These are phyloP conservation scores for Rhodophaea formosa DNA, from an alignment of 2,888 invertebrate genomes.

Conservation along the genomic window DNA sequence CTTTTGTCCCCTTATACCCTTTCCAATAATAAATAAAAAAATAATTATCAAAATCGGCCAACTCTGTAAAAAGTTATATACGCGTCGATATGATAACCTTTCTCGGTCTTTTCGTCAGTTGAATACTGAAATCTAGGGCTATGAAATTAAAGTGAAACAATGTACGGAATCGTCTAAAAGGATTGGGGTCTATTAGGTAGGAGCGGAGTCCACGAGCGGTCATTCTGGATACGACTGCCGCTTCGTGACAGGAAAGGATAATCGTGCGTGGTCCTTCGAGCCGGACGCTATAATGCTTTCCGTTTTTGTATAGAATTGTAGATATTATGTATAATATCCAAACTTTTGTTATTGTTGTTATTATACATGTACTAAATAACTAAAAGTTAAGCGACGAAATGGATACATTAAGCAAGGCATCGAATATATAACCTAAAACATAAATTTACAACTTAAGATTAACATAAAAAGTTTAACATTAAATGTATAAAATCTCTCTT, in stretches of 20 bases:
- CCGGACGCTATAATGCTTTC: constrained; percentile 18
- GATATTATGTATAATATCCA: not conserved
- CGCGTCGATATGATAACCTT: no score
- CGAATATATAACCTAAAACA: no score
- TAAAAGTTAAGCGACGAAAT: not conserved
- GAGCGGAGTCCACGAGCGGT: constrained; percentile 24
- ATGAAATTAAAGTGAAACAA: constrained; percentile 13
- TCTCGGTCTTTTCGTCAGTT: no score
- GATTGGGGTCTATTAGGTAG: constrained; percentile 15
- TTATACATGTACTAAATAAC: not conserved
- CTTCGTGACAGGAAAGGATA: constrained; percentile 28
- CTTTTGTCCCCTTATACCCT: no score
- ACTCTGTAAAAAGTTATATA: no score
- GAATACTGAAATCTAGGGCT: no score
- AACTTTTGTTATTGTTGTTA: not conserved
- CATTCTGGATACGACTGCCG: constrained; percentile 23
- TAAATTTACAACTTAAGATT: no score
- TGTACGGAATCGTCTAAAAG: constrained; percentile 9
- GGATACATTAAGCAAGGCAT: no score
- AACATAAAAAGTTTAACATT: no score
- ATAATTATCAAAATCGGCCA: no score
- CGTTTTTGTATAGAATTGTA: constrained; percentile 9
- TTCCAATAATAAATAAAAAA: no score
- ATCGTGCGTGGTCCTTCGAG: constrained; percentile 21
- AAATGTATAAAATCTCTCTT: no score